A percentile compares a stretch with the other conserved stretches of the same genome.
Conservation (phyloP, 2,888 invertebrate genomes). For the Mythimna ferrago region DNA sequence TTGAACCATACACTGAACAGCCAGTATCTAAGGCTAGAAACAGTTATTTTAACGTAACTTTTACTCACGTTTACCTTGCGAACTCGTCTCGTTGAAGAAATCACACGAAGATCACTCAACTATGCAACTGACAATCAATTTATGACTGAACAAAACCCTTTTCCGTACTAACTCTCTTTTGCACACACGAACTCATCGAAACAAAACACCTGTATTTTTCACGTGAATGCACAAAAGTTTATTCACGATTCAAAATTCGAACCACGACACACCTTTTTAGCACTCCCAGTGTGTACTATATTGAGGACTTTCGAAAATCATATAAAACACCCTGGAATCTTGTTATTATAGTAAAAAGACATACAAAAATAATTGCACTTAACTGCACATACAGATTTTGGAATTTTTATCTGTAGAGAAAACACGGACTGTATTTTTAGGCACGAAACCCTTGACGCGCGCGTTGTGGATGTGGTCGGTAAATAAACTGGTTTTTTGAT, state of each 20-base stretch:
- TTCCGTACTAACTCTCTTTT: constrained; percentile 69
- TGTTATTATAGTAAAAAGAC: constrained; percentile 12
- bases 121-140: constrained; percentile 77
- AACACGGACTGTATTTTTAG: constrained; percentile 68
- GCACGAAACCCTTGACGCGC: constrained; percentile 67
- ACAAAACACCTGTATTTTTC: constrained; percentile 77
- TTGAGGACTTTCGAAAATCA: constrained; percentile 43
- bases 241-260: constrained; percentile 82
- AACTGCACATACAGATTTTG: constrained; percentile 59
- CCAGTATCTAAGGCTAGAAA: constrained; percentile 67
- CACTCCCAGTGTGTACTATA: constrained; percentile 51
- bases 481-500: constrained; percentile 89
- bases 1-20: constrained; percentile 68
- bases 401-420: constrained; percentile 68
- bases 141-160: constrained; percentile 54
- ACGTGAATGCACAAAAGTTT: constrained; percentile 82
- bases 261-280: constrained; percentile 81
- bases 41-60: constrained; percentile 82
- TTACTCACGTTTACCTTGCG: constrained; percentile 84
- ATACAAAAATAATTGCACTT: constrained; percentile 38
- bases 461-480: constrained; percentile 78
- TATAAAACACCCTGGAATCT: constrained; percentile 22
- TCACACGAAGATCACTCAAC: constrained; percentile 81
- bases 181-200: constrained; percentile 66
- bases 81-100: constrained; percentile 71